Evolutionary conservation across 2,888 invertebrate species (phyloP).

Genomic region (Phasia obesa): DNA sequence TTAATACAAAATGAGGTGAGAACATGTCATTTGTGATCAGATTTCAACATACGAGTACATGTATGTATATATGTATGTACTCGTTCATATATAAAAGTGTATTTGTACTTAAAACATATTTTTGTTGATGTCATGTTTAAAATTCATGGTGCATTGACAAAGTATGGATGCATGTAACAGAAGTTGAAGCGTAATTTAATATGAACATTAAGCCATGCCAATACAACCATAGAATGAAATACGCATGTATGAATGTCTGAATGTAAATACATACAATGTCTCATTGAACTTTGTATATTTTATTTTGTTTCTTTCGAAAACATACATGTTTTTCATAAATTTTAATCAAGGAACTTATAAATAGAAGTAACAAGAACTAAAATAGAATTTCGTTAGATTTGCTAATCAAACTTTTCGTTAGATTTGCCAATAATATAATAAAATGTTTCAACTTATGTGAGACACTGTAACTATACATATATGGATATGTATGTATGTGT

Average conservation of each 20-base stretch:
- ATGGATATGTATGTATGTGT: neutral
- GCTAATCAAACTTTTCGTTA: neutral
- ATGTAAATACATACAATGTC: neutral
- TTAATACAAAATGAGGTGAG: conserved; percentile 48
- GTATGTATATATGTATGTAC: too few relatives aligned
- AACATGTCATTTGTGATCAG: conserved; percentile 38
- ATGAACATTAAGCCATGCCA: conserved; percentile 11
- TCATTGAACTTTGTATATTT: neutral
- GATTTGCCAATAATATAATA: neutral
- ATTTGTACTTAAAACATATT: neutral
- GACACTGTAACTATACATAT: neutral
- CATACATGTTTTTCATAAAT: too few relatives aligned
- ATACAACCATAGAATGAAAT: neutral
- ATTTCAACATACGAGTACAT: neutral
- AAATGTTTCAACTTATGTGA: neutral
- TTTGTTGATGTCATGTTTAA: conserved; percentile 62
- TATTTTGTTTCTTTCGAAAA: too few relatives aligned
- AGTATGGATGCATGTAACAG: conserved; percentile 51
- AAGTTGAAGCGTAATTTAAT: conserved; percentile 30
- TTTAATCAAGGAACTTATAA: too few relatives aligned
- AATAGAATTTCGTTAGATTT: too few relatives aligned
- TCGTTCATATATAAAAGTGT: conserved; percentile 1
- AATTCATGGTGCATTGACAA: conserved; percentile 65
- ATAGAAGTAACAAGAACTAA: too few relatives aligned
- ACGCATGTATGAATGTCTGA: neutral